Conservation (phyloP, 2,888 invertebrate genomes). For the Panopea generosa region DNA sequence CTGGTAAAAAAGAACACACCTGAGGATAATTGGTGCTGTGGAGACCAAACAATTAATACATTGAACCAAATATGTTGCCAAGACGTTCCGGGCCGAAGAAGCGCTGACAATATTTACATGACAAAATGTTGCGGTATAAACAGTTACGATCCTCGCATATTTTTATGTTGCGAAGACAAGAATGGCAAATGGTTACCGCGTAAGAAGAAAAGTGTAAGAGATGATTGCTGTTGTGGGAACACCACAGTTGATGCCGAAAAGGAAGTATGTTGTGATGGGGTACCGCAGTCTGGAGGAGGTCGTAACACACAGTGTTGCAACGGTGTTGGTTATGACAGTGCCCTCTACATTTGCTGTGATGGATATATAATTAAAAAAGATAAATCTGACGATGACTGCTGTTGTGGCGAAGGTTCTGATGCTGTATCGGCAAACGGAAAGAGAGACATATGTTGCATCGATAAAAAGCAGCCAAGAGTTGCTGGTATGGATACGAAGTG, state of each 20-base stretch:
- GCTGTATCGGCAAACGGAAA: not conserved
- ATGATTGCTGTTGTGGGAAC: slow-evolving; percentile 35
- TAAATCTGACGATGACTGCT: not conserved
- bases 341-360: slow-evolving; percentile 11
- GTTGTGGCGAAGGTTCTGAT: slow-evolving; percentile 19
- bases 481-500: slow-evolving; percentile 23
- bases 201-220: slow-evolving; percentile 13
- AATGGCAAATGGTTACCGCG: slow-evolving; percentile 22
- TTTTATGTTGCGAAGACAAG: slow-evolving; percentile 25
- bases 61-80: slow-evolving; percentile 48
- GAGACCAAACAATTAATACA: slow-evolving; percentile 39
- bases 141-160: slow-evolving; percentile 22
- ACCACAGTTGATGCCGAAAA: slow-evolving; percentile 16
- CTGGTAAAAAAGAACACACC: slow-evolving; percentile 27
- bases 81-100: slow-evolving; percentile 26
- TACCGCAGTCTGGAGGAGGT: slow-evolving; percentile 10
- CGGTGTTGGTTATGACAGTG: slow-evolving; percentile 12
- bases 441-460: not conserved
- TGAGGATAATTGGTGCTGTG: slow-evolving; percentile 36
- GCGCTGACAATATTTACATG: slow-evolving; percentile 22
- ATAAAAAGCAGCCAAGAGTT: not conserved
- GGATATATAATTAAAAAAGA: slow-evolving; percentile 6
- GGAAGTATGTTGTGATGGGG: slow-evolving; percentile 24
- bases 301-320: slow-evolving; percentile 19
- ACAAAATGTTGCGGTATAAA: slow-evolving; percentile 43